phyloP scores from a whole-genome alignment of 2,797 vertebrate genomes.

The Odontamblyopus rebecca region DNA sequence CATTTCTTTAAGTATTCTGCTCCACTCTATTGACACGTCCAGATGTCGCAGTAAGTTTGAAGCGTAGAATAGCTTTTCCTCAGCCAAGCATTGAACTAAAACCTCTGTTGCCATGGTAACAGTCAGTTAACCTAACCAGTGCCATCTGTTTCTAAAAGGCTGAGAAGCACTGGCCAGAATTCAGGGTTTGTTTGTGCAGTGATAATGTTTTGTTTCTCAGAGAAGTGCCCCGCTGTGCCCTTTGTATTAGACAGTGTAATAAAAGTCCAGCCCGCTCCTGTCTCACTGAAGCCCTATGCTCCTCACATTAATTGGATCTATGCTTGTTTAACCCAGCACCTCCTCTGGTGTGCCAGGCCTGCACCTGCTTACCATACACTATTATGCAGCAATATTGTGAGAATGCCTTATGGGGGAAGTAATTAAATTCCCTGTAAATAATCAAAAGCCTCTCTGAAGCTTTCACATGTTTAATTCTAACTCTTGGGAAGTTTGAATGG shows the following conservation, averaged over 20 bases:
- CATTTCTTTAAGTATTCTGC: slow-evolving; percentile 1
- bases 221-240: background rate
- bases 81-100: background rate
- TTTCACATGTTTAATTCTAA: slow-evolving; percentile 28
- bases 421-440: slow-evolving; percentile 42
- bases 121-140: background rate
- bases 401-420: slow-evolving; percentile 15
- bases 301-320: slow-evolving; percentile 44
- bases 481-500: slow-evolving; percentile 28
- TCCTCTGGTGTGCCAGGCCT: slow-evolving; percentile 9
- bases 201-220: background rate
- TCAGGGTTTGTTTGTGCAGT: background rate
- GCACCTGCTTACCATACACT: slow-evolving; percentile 21
- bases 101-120: background rate
- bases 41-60: background rate
- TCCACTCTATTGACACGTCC: background rate
- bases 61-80: background rate
- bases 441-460: slow-evolving; percentile 20
- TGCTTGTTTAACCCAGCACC: slow-evolving; percentile 33
- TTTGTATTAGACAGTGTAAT: slow-evolving; percentile 8
- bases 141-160: too few relatives aligned
- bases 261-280: slow-evolving; percentile 7
- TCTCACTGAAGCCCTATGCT: slow-evolving; percentile 7
- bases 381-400: slow-evolving; percentile 4
- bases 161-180: background rate